Base-by-base conservation (phyloP, 2,888 invertebrate species). In the Leptodirus hochenwartii region DNA sequence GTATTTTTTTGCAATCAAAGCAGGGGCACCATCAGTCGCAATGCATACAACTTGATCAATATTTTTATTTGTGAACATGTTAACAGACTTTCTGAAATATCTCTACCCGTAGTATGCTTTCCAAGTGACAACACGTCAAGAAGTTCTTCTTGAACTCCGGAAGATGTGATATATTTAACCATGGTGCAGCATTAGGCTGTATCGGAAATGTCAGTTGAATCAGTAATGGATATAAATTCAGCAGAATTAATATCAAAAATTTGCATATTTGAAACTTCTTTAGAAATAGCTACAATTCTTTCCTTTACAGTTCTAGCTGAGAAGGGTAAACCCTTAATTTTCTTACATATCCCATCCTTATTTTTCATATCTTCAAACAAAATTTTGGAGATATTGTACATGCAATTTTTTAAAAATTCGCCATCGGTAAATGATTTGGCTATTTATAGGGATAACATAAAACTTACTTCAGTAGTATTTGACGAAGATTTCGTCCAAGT, bases 81-180 rank as follows among this genome's bases (percentile, higher is more conserved):
- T 20, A 20, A 20, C 8, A 20, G n/a, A n/a, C 20, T 20, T 6
- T 20, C n/a, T 20, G 20, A n/a, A 20, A 20, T 20, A n/a, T 20
- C 20, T 20, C n/a, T 20, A 20, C 20, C 20, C n/a, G n/a, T n/a
- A 20, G n/a, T 20, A 20, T 20, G 20, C n/a, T 20, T n/a, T 20
- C n/a, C 20, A 20, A 20, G 20, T 20, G n/a, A 8, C 20, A 20
- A 20, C 6, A 20, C 20, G n/a, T 20, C 20, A 8, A 20, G 20
- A n/a, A 20, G 20, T n/a, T 20, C 20, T n/a, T 20, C 20, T 20
- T 20, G 20, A 20, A 20, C n/a, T 8, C 20, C 20, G 20, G n/a
- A 20, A n/a, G 20, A 20, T 20, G 20, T 20, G 20, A 20, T 20
- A 20, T 20, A 20, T 20, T 20, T 8, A 20, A 20, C n/a, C n/a